These are phyloP conservation scores for Patella pellucida DNA, from an alignment of 2,888 invertebrate genomes.

Conservation along the genomic window DNA sequence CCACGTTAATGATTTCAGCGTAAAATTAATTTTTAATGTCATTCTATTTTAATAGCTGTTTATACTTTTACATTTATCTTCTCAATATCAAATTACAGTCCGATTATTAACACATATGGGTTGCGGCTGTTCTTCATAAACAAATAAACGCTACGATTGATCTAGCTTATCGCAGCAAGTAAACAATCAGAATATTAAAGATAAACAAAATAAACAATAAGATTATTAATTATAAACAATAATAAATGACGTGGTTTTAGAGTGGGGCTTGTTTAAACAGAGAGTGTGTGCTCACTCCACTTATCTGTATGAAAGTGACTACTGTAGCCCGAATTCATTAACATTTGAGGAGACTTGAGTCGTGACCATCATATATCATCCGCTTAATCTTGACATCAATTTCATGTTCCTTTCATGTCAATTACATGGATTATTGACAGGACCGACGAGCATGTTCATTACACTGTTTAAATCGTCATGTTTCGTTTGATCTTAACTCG, in stretches of 20 bases:
- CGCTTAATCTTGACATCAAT: background rate
- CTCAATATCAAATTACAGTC: no score
- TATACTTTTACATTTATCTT: no score
- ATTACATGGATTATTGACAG: slow-evolving; percentile 7
- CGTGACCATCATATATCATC: slow-evolving; percentile 6
- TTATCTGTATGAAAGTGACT: background rate
- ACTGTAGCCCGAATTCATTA: background rate
- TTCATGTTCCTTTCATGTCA: background rate
- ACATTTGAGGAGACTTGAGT: slow-evolving; percentile 4
- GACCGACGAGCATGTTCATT: background rate
- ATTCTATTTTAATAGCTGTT: no score
- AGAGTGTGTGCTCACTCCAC: background rate
- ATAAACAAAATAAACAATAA: slow-evolving; percentile 1
- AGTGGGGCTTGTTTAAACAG: background rate
- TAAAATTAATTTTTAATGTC: no score
- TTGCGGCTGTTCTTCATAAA: no score
- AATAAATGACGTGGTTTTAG: background rate
- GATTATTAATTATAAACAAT: slow-evolving; percentile 1
- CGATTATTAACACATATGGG: no score
- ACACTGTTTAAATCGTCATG: background rate
- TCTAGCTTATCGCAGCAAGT: background rate
- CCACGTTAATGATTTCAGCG: no score
- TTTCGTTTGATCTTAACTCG: background rate
- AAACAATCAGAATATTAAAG: background rate
- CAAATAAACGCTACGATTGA: no score